A percentile compares a stretch with the other conserved stretches of the same genome.
Evolutionary conservation across 2,113 vertebrate species (phyloP).

Genomic region (Hymenochirus boettgeri): DNA sequence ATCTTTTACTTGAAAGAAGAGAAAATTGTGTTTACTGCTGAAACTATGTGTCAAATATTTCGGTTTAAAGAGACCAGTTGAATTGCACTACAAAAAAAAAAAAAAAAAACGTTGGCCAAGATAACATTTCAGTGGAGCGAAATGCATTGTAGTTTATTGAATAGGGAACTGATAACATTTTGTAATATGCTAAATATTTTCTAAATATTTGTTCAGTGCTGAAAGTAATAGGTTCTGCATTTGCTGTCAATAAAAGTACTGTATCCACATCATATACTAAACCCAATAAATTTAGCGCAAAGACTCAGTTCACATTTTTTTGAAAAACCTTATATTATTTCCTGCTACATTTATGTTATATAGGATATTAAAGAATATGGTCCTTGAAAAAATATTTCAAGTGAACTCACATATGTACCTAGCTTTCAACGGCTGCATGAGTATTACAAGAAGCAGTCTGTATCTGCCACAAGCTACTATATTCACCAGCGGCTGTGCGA

Average conservation of each 20-base stretch:
- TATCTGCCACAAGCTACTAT: no score
- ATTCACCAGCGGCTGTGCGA: no score
- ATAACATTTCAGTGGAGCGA: slow-evolving; percentile 8
- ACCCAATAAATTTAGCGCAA: background rate
- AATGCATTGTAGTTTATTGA: slow-evolving; percentile 13
- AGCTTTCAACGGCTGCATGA: no score
- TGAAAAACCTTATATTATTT: no score
- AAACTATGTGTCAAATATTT: slow-evolving; percentile 55
- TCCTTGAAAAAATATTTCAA: no score
- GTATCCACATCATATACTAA: background rate
- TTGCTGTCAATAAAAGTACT: background rate
- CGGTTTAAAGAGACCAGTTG: slow-evolving; percentile 56
- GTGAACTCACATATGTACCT: no score
- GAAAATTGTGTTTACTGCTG: slow-evolving; percentile 45
- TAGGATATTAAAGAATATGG: no score
- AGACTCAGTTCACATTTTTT: background rate
- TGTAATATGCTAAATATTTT: slow-evolving; percentile 6
- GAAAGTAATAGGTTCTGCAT: slow-evolving; percentile 1
- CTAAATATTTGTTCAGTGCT: background rate
- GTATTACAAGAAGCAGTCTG: no score
- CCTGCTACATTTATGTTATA: no score
- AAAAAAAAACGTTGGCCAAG: slow-evolving; percentile 42
- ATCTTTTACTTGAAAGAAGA: slow-evolving; percentile 52
- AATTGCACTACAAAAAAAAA: slow-evolving; percentile 38
- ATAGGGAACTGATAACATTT: slow-evolving; percentile 1